A percentile compares a stretch with the other conserved stretches of the same genome.
Conservation (phyloP, 2,113 vertebrate species). For the Anser brachyrhynchus region DNA sequence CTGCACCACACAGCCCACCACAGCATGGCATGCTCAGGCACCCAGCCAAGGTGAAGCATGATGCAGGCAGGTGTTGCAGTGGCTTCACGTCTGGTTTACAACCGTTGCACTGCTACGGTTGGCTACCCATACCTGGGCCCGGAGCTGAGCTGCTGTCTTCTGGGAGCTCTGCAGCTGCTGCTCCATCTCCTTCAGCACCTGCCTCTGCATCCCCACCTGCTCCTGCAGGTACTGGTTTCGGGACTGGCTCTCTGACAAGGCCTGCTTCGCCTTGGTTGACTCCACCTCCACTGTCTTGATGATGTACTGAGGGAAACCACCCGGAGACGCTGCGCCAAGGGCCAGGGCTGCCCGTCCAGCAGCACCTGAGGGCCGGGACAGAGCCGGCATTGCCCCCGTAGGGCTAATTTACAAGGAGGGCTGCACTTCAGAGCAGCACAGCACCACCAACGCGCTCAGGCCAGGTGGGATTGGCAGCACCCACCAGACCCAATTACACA, state of each 20-base stretch:
- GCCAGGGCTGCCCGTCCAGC: not conserved
- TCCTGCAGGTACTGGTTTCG: conserved; percentile 89
- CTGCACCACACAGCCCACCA: fast-evolving
- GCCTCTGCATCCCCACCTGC: conserved; percentile 87
- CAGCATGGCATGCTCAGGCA: not conserved
- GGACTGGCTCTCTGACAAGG: conserved; percentile 82
- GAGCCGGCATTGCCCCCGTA: not conserved
- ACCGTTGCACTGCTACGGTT: fast-evolving
- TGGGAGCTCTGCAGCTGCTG: conserved; percentile 90
- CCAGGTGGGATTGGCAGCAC: not conserved
- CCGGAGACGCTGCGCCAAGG: not conserved
- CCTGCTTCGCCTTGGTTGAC: conserved; percentile 81
- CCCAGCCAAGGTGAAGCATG: not conserved
- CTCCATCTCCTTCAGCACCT: conserved; percentile 89
- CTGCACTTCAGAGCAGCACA: not conserved
- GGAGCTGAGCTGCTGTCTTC: conserved; percentile 83
- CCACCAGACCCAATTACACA: fast-evolving
- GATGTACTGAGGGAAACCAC: conserved; percentile 74
- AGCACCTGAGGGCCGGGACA: not conserved
- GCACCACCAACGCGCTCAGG: not conserved
- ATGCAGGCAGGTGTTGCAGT: fast-evolving
- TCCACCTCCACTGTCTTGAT: conserved; percentile 88
- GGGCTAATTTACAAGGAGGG: not conserved
- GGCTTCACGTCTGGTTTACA: not conserved
- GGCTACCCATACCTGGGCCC: conserved; percentile 82